A percentile compares a stretch with the other conserved stretches of the same genome.
Evolutionary conservation across 2,113 vertebrate species (phyloP).

Genomic region (Hippoglossus stenolepis): DNA sequence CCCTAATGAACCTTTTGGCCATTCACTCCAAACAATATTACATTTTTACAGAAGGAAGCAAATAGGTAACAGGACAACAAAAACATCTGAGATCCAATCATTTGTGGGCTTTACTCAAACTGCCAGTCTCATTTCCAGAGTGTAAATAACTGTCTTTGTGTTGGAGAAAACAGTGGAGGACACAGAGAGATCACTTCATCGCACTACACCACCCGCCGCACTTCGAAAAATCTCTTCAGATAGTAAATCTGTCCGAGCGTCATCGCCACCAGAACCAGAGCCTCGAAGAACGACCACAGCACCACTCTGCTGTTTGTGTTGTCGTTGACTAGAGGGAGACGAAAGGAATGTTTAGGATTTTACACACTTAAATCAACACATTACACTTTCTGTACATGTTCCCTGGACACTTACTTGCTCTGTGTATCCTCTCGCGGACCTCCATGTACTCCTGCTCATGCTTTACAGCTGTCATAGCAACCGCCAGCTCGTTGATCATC

Average conservation of each 20-base stretch:
- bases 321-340: slow-evolving; percentile 91
- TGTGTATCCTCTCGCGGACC: slow-evolving; percentile 98
- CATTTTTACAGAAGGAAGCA: slow-evolving; percentile 50
- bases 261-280: slow-evolving; percentile 98
- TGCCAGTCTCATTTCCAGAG: slow-evolving; percentile 69
- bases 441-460: slow-evolving; percentile 99
- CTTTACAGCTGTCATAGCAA: slow-evolving; percentile 98
- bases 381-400: too few relatives aligned
- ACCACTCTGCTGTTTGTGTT: slow-evolving; percentile 99
- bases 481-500: slow-evolving; percentile 98
- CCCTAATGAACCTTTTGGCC: slow-evolving; percentile 36
- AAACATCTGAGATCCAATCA: slow-evolving; percentile 49
- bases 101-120: slow-evolving; percentile 64
- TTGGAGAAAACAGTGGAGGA: slow-evolving; percentile 75
- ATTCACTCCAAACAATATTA: slow-evolving; percentile 48
- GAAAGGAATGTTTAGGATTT: slow-evolving; percentile 29
- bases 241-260: slow-evolving; percentile 99
- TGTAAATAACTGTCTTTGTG: slow-evolving; percentile 80
- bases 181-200: slow-evolving; percentile 44
- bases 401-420: slow-evolving; percentile 88
- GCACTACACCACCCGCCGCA: slow-evolving; percentile 95
- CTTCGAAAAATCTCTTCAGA: slow-evolving; percentile 99
- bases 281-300: slow-evolving; percentile 99
- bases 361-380: neutral
- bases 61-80: slow-evolving; percentile 52